Base-by-base conservation (phyloP, 1,140 invertebrate species). In the Idris sp. region DNA sequence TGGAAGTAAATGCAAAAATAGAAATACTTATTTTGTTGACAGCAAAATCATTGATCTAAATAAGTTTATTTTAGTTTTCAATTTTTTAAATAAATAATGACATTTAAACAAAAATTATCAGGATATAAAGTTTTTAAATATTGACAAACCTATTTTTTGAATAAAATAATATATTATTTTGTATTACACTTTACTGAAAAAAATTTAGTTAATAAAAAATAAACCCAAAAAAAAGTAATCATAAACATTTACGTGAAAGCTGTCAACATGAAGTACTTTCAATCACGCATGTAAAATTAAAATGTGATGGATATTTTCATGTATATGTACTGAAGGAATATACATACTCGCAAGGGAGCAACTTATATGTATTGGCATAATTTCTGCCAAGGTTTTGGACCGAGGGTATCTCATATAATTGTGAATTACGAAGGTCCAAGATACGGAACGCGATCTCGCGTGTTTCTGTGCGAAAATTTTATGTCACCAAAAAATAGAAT, bases 391-490 rank as follows among this genome's bases (percentile, higher is more conserved):
- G 76, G 76, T 69, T 75, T 62, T 51, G 41, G 43, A 54, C 58
- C 67, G 54, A 73, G 67, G 62, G 61, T 68, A 75, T 73, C 73
- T 64, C 76, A 73, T 65, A 75, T 69, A 73, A 73, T 73, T 69
- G 44, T 68, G 40, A 73, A 78, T 72, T 72, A 72, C 53, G 64
- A 61, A 58, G 56, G 51, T 71, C 49, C 49, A 49, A 62, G 65
- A 41, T 46, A 67, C 59, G 36, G 48, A 74, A 76, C 74, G 74
- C 74, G 74, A 76, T 76, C 67, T 72, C 68, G 74, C 74, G 74
- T 76, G 74, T 56, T 69, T 61, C 46, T 48, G 11, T 40, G 62
- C 54, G 58, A 49, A 76, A 67, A 67, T 72, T 68, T 76, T 67
- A 9, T 56, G 67, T 76, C 67, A 41, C 74, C 67, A 72, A 76